These are phyloP conservation scores for Sprattus sprattus DNA, from an alignment of 2,113 vertebrate genomes.

Conservation along the genomic window DNA sequence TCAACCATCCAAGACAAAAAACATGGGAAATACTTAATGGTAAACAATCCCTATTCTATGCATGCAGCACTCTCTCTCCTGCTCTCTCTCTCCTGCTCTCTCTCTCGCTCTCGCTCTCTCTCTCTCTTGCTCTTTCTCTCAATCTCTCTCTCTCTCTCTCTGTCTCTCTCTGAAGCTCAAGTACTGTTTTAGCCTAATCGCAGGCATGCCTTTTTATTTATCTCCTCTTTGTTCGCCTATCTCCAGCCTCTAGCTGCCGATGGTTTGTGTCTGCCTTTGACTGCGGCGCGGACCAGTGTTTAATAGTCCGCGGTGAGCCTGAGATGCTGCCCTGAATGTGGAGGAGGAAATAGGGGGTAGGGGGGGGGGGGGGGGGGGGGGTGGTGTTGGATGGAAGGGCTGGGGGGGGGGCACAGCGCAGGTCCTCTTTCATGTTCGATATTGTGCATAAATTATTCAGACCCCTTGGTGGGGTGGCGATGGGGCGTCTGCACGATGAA, in stretches of 20 bases:
- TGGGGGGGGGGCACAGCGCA: conserved; percentile 56
- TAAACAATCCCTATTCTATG: not conserved
- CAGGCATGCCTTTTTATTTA: not conserved
- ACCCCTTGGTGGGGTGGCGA: conserved; percentile 61
- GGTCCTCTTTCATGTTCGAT: conserved; percentile 78
- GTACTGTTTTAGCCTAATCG: not conserved
- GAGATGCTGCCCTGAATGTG: not conserved
- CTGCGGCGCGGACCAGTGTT: not conserved
- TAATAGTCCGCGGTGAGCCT: not conserved
- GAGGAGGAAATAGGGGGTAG: not conserved
- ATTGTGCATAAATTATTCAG: conserved; percentile 82
- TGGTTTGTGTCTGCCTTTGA: not conserved
- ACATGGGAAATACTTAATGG: not conserved
- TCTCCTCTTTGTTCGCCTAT: not conserved
- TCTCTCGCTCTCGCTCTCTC: not conserved
- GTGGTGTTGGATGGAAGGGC: conserved; percentile 51
- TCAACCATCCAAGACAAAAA: not conserved
- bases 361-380: not conserved
- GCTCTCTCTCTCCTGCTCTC: conserved; percentile 21
- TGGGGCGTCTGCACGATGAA: conserved; percentile 74
- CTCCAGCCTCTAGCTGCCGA: not conserved
- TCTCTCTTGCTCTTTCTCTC: not conserved
- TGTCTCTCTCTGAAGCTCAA: not conserved
- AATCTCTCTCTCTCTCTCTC: not conserved
- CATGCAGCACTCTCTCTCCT: not conserved